Evolutionary conservation across 1,140 invertebrate genomes (phyloP).

Genomic region (Penaeus vannamei): DNA sequence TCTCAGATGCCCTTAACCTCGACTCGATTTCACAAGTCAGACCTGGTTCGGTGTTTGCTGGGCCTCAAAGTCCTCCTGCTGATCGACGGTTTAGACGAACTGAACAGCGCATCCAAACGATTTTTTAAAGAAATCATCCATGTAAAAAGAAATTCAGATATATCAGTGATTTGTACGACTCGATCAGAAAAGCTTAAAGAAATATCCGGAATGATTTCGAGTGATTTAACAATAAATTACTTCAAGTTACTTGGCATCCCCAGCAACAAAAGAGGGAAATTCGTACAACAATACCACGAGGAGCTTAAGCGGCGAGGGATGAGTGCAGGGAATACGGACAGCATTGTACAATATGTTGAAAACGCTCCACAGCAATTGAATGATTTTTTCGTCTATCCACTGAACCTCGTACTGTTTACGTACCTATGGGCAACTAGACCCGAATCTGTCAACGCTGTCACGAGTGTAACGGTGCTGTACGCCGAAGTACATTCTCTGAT

Average conservation of each 20-base stretch:
- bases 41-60: constrained; percentile 18
- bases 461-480: constrained; percentile 28
- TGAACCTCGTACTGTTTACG: constrained; percentile 38
- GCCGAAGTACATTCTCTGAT: constrained; percentile 29
- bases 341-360: constrained; percentile 18
- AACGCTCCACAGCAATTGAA: constrained; percentile 31
- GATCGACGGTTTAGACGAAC: constrained; percentile 49
- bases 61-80: constrained; percentile 40
- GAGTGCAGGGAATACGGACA: background rate
- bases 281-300: constrained; percentile 25
- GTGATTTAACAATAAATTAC: background rate
- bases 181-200: constrained; percentile 44
- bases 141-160: constrained; percentile 1
- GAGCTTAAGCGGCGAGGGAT: constrained; percentile 3
- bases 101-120: constrained; percentile 26
- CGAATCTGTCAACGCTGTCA: background rate
- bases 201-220: background rate
- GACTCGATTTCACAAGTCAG: constrained; percentile 10
- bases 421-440: constrained; percentile 33
- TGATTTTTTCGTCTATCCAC: constrained; percentile 42
- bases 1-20: constrained; percentile 40
- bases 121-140: constrained; percentile 39
- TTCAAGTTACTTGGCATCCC: constrained; percentile 42
- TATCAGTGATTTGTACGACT: constrained; percentile 40
- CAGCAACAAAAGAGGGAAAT: constrained; percentile 32